Conservation (phyloP, 2,888 invertebrate species). For the Plebejus anna region DNA sequence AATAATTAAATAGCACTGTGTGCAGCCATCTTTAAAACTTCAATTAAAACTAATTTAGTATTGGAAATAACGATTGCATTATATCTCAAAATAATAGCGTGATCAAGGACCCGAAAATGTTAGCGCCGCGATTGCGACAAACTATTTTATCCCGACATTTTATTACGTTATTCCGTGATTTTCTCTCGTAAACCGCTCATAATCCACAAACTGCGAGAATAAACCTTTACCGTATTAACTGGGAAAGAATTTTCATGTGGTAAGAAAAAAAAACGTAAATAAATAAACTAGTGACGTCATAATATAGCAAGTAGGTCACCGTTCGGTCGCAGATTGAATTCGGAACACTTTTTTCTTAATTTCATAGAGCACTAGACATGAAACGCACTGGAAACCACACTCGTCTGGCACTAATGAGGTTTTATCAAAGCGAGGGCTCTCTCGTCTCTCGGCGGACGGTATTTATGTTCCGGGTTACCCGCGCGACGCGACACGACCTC, state of each 20-base stretch:
- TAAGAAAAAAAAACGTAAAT: constrained; percentile 30
- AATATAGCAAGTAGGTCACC: constrained; percentile 38
- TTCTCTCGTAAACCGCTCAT: neutral
- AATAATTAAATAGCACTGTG: neutral
- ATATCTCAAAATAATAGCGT: neutral
- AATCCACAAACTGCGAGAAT: neutral
- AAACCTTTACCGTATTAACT: neutral
- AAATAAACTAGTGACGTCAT: constrained; percentile 40
- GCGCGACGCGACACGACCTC: constrained; percentile 41
- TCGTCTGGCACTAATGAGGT: constrained; percentile 32
- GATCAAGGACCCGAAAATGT: constrained; percentile 13
- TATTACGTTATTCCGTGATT: constrained; percentile 10
- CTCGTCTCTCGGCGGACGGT: constrained; percentile 31
- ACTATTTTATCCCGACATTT: neutral
- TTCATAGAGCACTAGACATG: constrained; percentile 28
- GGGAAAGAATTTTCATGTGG: neutral
- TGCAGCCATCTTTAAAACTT: neutral
- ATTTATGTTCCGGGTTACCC: constrained; percentile 52
- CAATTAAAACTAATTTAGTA: neutral
- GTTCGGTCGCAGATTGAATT: constrained; percentile 33
- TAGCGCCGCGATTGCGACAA: neutral
- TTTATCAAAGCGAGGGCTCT: constrained; percentile 18
- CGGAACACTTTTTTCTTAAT: constrained; percentile 31
- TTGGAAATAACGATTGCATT: neutral
- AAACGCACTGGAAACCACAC: constrained; percentile 30